A percentile compares a stretch with the other conserved stretches of the same genome.
phyloP scores from a whole-genome alignment of 2,797 vertebrate genomes.

The Brachyalestes nurse region DNA sequence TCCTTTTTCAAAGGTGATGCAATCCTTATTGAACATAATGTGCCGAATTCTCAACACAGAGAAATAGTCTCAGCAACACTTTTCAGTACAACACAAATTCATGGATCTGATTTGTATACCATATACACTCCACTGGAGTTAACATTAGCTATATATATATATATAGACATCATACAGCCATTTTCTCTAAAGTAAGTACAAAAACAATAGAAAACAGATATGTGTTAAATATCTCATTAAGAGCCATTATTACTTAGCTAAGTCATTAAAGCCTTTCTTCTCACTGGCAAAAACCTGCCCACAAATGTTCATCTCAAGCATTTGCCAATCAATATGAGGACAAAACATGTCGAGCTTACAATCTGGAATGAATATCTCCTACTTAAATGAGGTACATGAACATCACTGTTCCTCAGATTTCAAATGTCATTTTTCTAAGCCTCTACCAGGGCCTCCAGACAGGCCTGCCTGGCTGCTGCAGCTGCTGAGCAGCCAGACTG shows the following conservation, averaged over 20 bases:
- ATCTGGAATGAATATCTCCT: constrained; percentile 20
- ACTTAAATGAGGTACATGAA: constrained; percentile 27
- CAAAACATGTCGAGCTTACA: constrained; percentile 56
- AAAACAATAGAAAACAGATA: constrained; percentile 52
- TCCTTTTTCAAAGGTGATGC: constrained; percentile 53
- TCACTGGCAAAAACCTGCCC: constrained; percentile 42
- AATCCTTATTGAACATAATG: constrained; percentile 39
- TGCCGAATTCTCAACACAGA: constrained; percentile 65
- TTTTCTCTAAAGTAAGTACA: constrained; percentile 58
- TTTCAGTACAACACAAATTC: constrained; percentile 67
- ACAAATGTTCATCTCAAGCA: constrained; percentile 44
- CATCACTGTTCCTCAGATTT: constrained; percentile 22
- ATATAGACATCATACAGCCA: constrained; percentile 57
- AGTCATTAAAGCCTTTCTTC: constrained; percentile 53
- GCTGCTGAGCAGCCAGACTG: no score
- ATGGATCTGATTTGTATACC: constrained; percentile 64
- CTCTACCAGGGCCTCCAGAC: constrained; percentile 72
- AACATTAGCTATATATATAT: constrained; percentile 52
- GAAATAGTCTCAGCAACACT: constrained; percentile 77
- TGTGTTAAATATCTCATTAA: constrained; percentile 41
- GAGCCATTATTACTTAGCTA: constrained; percentile 37
- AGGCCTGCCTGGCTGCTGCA: constrained; percentile 3
- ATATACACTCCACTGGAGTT: constrained; percentile 81
- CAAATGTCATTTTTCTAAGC: background rate
- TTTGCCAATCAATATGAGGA: constrained; percentile 80